Percentiles rank a stretch among this genome's conserved stretches.
These are phyloP conservation scores for Ligdia adustata DNA, from an alignment of 2,888 invertebrate species.

Conservation along the genomic window DNA sequence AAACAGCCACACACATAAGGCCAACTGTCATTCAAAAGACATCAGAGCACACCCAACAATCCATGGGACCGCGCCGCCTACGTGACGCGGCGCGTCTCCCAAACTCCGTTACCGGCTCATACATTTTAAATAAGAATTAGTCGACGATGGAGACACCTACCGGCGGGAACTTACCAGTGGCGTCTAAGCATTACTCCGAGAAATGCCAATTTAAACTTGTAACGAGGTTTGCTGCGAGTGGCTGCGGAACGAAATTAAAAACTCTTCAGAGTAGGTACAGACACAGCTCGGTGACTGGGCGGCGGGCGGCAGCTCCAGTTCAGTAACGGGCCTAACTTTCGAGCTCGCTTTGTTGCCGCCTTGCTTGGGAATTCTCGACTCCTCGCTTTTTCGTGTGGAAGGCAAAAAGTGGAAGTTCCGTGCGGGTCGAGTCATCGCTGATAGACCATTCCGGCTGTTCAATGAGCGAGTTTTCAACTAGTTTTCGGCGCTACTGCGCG, in stretches of 20 bases:
- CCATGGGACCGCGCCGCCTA: background rate
- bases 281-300: slow-evolving; percentile 57
- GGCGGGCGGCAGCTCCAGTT: too few species aligned
- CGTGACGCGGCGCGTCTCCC: slow-evolving; percentile 3
- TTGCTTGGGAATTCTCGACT: slow-evolving; percentile 39
- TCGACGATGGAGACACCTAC: slow-evolving; percentile 63
- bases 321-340: slow-evolving; percentile 78
- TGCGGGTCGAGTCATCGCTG: slow-evolving; percentile 22
- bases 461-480: slow-evolving; percentile 16
- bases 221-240: slow-evolving; percentile 81
- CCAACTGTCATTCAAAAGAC: too few species aligned
- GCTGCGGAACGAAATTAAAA: slow-evolving; percentile 80
- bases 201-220: slow-evolving; percentile 83
- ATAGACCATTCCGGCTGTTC: slow-evolving; percentile 19
- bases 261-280: slow-evolving; percentile 59
- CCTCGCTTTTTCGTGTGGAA: slow-evolving; percentile 18
- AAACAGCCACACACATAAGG: too few species aligned
- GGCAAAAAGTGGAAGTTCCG: slow-evolving; percentile 25
- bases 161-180: slow-evolving; percentile 64
- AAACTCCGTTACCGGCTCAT: slow-evolving; percentile 48
- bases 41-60: too few species aligned
- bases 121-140: slow-evolving; percentile 79
- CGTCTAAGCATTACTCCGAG: slow-evolving; percentile 79
- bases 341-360: slow-evolving; percentile 71
- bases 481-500: slow-evolving; percentile 5